These are phyloP conservation scores for Punctoribates punctum DNA, from an alignment of 2,888 invertebrate species.

Conservation along the genomic window DNA sequence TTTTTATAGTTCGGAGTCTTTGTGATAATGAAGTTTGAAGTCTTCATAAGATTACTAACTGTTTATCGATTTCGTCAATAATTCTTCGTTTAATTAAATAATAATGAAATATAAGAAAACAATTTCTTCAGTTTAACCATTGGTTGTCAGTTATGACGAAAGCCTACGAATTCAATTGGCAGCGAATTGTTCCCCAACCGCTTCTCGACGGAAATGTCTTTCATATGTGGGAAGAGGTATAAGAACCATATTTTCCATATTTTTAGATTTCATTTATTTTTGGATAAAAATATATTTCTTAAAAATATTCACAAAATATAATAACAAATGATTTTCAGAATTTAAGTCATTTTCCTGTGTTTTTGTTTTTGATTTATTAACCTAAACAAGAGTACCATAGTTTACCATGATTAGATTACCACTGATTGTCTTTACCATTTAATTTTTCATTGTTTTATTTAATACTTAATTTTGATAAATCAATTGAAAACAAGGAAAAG, in stretches of 20 bases:
- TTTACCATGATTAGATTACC: too few relatives aligned
- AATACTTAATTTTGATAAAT: neutral
- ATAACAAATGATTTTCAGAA: too few relatives aligned
- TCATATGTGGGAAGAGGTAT: constrained; percentile 91
- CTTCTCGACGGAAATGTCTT: constrained; percentile 79
- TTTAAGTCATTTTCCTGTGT: too few relatives aligned
- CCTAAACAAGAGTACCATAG: too few relatives aligned
- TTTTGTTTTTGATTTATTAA: too few relatives aligned
- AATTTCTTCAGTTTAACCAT: too few relatives aligned
- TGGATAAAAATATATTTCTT: neutral
- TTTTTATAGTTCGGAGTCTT: neutral
- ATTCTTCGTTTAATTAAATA: neutral
- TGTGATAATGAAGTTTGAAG: neutral
- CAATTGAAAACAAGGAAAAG: constrained; percentile 62
- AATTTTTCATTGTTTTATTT: neutral
- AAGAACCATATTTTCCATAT: too few relatives aligned
- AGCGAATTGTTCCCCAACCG: constrained; percentile 83
- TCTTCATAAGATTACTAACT: neutral
- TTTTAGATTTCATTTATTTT: neutral
- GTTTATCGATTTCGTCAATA: neutral
- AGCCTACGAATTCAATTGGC: constrained; percentile 98
- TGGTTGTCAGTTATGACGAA: constrained; percentile 75
- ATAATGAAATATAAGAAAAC: neutral
- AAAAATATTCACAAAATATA: too few relatives aligned
- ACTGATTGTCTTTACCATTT: neutral